A percentile compares a stretch with the other conserved stretches of the same genome.
Conservation (phyloP, 1,140 invertebrate genomes). For the Solenopsis invicta region DNA sequence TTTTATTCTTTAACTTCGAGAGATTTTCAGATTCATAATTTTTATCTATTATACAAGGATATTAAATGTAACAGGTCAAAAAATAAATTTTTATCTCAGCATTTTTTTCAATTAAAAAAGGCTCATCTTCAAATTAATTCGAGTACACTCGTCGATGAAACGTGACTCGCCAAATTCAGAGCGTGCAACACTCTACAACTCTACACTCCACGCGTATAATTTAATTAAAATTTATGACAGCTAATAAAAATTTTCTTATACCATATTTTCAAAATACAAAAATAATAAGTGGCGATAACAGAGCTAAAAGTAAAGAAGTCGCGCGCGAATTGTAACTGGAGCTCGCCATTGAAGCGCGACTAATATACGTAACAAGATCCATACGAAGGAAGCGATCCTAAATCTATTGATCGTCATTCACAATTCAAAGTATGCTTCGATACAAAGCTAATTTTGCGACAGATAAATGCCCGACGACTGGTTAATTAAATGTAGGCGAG, state of each 20-base stretch:
- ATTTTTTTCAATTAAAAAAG: neutral
- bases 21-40: neutral
- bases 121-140: neutral
- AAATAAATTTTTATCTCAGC: neutral
- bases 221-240: conserved; percentile 25
- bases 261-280: neutral
- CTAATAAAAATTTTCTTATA: neutral
- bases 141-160: neutral
- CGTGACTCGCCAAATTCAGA: neutral
- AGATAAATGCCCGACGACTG: neutral
- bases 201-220: neutral
- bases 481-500: conserved; percentile 50
- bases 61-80: neutral
- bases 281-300: neutral
- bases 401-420: neutral
- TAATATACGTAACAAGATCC: neutral
- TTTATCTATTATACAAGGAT: neutral
- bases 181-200: too few relatives aligned
- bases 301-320: neutral
- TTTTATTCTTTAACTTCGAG: too few relatives aligned
- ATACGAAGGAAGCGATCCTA: neutral
- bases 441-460: conserved; percentile 37
- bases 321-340: neutral
- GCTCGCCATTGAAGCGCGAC: neutral
- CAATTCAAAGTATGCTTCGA: neutral